A percentile compares a stretch with the other conserved stretches of the same genome.
These are phyloP conservation scores for Phataginus tetradactyla DNA, from an alignment of 2,797 vertebrate species.

Conservation along the genomic window DNA sequence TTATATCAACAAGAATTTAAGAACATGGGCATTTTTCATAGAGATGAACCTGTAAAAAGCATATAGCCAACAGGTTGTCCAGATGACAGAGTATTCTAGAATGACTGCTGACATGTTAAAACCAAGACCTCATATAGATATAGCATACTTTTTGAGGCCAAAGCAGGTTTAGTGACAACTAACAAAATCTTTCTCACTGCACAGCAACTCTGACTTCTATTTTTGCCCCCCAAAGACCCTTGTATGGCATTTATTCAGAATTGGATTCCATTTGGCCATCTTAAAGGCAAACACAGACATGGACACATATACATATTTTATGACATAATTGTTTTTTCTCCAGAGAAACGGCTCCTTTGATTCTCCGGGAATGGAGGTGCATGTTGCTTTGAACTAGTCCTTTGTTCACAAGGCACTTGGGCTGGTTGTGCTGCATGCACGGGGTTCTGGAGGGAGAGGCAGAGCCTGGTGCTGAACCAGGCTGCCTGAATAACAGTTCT, in stretches of 20 bases:
- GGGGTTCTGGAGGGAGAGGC: accelerated
- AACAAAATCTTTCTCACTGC: background rate
- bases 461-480: no score
- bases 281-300: background rate
- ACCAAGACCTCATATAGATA: background rate
- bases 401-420: background rate
- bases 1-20: background rate
- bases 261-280: background rate
- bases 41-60: background rate
- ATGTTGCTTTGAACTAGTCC: background rate
- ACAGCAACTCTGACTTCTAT: background rate
- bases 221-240: background rate
- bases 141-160: background rate
- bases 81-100: background rate
- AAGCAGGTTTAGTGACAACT: background rate
- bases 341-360: background rate
- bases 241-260: background rate
- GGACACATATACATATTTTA: background rate
- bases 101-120: background rate
- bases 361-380: background rate
- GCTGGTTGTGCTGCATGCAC: accelerated
- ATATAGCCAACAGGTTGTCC: background rate
- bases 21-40: background rate
- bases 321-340: background rate
- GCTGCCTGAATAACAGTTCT: background rate